phyloP scores from a whole-genome alignment of 2,888 invertebrate genomes.

The Lydus trimaculatus region DNA sequence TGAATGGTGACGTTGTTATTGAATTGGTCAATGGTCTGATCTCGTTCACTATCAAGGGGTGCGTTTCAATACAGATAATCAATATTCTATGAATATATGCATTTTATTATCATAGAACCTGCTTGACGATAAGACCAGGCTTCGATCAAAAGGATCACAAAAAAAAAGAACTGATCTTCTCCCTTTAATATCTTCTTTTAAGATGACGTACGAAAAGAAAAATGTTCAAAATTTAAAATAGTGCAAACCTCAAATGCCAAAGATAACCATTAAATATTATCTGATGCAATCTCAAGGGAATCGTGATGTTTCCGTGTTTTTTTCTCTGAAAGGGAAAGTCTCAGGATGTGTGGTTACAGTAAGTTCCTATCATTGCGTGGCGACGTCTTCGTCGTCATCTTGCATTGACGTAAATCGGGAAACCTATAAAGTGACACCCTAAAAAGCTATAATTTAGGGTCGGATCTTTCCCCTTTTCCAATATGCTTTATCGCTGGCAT shows the following conservation, averaged over 20 bases:
- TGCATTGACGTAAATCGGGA: conserved; percentile 57
- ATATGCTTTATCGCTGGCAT: conserved; percentile 51
- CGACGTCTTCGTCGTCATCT: conserved; percentile 47
- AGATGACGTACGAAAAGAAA: conserved; percentile 26
- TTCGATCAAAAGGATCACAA: too few relatives aligned
- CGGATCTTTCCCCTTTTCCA: conserved; percentile 46
- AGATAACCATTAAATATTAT: conserved; percentile 53
- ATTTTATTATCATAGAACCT: conserved; percentile 26
- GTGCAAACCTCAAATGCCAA: conserved; percentile 51
- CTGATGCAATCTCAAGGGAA: conserved; percentile 47
- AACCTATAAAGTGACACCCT: conserved; percentile 54
- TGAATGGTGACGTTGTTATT: conserved; percentile 1
- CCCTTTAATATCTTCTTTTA: conserved; percentile 14
- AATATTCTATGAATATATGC: conserved; percentile 34
- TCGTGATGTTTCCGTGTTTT: conserved; percentile 28
- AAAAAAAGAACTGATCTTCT: conserved; percentile 10
- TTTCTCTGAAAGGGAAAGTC: conserved; percentile 28
- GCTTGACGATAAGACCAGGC: conserved; percentile 21
- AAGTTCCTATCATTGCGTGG: conserved; percentile 35
- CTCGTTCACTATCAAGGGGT: neutral
- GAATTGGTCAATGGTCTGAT: conserved; percentile 3
- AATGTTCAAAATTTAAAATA: conserved; percentile 48
- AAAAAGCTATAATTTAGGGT: conserved; percentile 52
- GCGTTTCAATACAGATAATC: conserved; percentile 9
- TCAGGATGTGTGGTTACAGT: conserved; percentile 38